Percentiles rank a stretch among this genome's conserved stretches.
These are phyloP conservation scores for Drosophila sturtevanti DNA, from an alignment of 1,140 invertebrate species.

Conservation along the genomic window DNA sequence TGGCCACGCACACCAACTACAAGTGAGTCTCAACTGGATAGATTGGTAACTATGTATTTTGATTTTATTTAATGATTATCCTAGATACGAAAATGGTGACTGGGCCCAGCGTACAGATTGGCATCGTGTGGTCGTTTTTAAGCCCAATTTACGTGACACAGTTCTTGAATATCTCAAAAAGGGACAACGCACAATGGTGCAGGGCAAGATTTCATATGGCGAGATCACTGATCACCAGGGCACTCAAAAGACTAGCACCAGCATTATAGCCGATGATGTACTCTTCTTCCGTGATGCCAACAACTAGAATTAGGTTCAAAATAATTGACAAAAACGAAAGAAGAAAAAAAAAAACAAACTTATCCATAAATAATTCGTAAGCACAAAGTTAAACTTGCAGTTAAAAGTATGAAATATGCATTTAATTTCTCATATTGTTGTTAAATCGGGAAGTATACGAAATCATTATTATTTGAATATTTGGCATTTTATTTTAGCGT, in stretches of 20 bases:
- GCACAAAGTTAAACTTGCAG: slow-evolving; percentile 61
- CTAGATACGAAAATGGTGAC: slow-evolving; percentile 88
- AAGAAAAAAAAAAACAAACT: too few species aligned
- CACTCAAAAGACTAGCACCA: slow-evolving; percentile 87
- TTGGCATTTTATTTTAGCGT: background rate
- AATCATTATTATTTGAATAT: slow-evolving; percentile 1
- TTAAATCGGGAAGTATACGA: slow-evolving; percentile 13
- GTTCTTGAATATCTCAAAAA: slow-evolving; percentile 92
- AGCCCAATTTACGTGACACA: slow-evolving; percentile 90
- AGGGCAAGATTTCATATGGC: slow-evolving; percentile 92
- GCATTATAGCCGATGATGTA: slow-evolving; percentile 93
- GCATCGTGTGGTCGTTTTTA: slow-evolving; percentile 95
- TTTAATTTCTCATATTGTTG: slow-evolving; percentile 30
- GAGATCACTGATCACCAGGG: slow-evolving; percentile 92
- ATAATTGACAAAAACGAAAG: background rate
- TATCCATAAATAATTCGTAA: slow-evolving; percentile 42
- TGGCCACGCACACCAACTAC: slow-evolving; percentile 95
- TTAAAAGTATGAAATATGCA: slow-evolving; percentile 46
- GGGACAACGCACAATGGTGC: slow-evolving; percentile 92
- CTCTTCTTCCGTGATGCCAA: slow-evolving; percentile 87
- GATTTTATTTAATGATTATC: background rate
- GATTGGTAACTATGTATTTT: background rate
- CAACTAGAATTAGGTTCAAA: slow-evolving; percentile 35
- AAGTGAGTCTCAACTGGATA: slow-evolving; percentile 78
- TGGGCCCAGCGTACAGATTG: slow-evolving; percentile 93